Evolutionary conservation across 1,140 invertebrate species (phyloP).

Genomic region (Psilanteris sp.): DNA sequence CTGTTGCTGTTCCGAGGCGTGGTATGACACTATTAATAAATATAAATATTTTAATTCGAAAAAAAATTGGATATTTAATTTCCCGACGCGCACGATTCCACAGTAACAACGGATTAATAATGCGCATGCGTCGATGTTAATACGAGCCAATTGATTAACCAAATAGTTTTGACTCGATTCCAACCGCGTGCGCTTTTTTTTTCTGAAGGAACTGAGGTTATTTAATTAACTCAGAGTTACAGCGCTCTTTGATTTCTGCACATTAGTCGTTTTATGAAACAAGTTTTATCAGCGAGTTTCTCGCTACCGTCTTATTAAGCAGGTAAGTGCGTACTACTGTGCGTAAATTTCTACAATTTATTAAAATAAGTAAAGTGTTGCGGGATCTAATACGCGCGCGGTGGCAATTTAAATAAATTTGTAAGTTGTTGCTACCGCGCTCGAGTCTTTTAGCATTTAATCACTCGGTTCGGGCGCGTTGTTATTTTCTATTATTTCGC

Average conservation of each 20-base stretch:
- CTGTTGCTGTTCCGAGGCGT: too few species aligned
- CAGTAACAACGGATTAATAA: too few species aligned
- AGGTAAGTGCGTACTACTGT: conserved; percentile 36
- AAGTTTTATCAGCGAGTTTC: conserved; percentile 50
- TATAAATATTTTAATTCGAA: too few species aligned
- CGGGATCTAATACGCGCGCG: conserved; percentile 14
- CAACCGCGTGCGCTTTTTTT: neutral
- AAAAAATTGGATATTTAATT: conserved; percentile 21
- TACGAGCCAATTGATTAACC: conserved; percentile 36
- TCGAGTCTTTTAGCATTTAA: conserved; percentile 16
- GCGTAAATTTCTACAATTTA: conserved; percentile 35
- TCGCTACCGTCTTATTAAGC: conserved; percentile 48
- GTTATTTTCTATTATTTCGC: conserved; percentile 32
- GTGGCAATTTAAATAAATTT: conserved; percentile 37
- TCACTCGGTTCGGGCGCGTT: conserved; percentile 1
- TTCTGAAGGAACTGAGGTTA: conserved; percentile 24
- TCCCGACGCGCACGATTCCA: too few species aligned
- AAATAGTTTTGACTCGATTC: neutral
- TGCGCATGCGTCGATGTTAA: conserved; percentile 31
- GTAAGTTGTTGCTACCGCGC: conserved; percentile 2
- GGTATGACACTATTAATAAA: too few species aligned
- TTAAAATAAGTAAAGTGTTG: conserved; percentile 23
- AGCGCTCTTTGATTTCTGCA: conserved; percentile 37
- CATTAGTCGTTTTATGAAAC: conserved; percentile 45
- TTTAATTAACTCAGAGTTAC: conserved; percentile 45